Percentiles rank a stretch among this genome's conserved stretches.
Evolutionary conservation across 2,113 vertebrate genomes (phyloP).

Genomic region (Phalacrocorax aristotelis): DNA sequence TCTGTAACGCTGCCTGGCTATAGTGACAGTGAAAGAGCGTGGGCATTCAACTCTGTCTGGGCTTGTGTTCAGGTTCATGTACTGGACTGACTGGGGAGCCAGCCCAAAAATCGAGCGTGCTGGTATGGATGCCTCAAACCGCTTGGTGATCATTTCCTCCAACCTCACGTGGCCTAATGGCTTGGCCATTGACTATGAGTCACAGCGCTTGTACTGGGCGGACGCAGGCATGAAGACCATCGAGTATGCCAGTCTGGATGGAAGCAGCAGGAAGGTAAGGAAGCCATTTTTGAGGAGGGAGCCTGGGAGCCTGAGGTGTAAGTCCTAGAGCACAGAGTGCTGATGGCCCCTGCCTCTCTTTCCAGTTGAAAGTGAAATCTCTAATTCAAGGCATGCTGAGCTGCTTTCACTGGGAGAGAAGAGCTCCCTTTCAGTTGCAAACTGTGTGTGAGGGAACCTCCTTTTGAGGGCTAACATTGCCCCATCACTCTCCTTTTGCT

Average conservation of each 20-base stretch:
- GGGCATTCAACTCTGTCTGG: background rate
- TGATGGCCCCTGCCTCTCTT: conserved; percentile 7
- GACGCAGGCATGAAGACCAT: conserved; percentile 98
- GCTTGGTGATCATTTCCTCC: conserved; percentile 92
- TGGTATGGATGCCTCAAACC: conserved; percentile 93
- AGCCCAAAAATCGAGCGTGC: conserved; percentile 96
- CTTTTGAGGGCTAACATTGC: background rate
- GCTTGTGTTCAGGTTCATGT: conserved; percentile 87
- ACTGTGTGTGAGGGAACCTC: background rate
- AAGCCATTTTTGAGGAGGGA: background rate
- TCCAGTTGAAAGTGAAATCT: conserved; percentile 6
- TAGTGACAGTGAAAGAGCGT: background rate
- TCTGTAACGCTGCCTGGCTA: background rate
- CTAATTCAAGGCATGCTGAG: background rate
- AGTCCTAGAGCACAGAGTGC: background rate
- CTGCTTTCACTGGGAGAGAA: background rate
- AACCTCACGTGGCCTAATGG: conserved; percentile 98
- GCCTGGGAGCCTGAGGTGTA: background rate
- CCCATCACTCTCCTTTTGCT: background rate
- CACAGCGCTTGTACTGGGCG: conserved; percentile 92
- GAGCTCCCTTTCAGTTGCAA: background rate
- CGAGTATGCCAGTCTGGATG: conserved; percentile 90
- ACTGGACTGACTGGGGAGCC: conserved; percentile 99
- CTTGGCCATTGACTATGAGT: conserved; percentile 93
- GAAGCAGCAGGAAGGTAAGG: conserved; percentile 88